phyloP scores from a whole-genome alignment of 1,140 invertebrate species.

The Oryctes rhinoceros region DNA sequence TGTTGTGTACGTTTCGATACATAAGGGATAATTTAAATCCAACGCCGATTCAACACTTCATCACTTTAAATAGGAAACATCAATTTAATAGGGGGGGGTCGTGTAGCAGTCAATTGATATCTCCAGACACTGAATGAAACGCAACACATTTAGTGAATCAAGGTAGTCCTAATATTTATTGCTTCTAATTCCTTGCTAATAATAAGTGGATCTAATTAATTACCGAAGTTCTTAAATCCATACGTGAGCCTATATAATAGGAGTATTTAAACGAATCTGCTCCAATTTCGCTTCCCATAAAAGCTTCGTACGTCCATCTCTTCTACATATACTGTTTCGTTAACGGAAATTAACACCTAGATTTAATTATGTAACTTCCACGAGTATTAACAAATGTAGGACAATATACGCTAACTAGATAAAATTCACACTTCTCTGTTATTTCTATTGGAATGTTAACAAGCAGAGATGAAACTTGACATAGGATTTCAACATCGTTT shows the following conservation, averaged over 20 bases:
- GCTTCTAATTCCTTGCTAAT: not conserved
- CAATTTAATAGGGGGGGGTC: not conserved
- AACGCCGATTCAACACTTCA: not conserved
- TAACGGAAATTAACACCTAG: not conserved
- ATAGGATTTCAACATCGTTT: not conserved
- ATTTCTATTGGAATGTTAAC: not conserved
- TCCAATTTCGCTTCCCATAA: not conserved
- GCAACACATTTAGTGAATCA: not conserved
- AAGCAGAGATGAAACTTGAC: not conserved
- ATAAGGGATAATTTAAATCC: not conserved
- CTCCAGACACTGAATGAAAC: not conserved
- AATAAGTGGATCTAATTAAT: too few species aligned
- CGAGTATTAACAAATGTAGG: not conserved
- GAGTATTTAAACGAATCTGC: too few species aligned
- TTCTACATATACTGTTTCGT: not conserved
- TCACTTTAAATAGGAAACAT: slow-evolving; percentile 14
- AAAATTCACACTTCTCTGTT: not conserved
- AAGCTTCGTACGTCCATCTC: not conserved
- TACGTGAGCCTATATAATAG: too few species aligned
- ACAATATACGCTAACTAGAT: not conserved
- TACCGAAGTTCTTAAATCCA: too few species aligned
- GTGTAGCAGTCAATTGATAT: not conserved
- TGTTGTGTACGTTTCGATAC: not conserved
- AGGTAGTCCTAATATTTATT: not conserved
- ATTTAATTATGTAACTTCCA: slow-evolving; percentile 4